These are phyloP conservation scores for Phymanthus crucifer DNA, from an alignment of 92 coral and sea anemone genomes.

Conservation along the genomic window DNA sequence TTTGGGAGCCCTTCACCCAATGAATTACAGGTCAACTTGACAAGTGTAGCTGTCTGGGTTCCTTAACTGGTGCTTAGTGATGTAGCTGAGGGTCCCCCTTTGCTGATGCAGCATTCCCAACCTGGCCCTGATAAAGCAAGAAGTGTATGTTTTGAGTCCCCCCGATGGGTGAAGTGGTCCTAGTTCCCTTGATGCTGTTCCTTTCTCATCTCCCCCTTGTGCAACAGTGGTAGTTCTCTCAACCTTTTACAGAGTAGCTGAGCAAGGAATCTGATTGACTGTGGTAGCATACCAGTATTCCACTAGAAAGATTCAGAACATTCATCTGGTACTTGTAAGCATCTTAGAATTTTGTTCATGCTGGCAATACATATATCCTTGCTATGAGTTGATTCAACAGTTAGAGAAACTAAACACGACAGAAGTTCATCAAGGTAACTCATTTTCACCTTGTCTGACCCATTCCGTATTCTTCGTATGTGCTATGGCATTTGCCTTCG, in stretches of 20 bases:
- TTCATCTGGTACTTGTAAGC: neutral
- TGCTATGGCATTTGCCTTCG: neutral
- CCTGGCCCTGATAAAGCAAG: too few relatives aligned
- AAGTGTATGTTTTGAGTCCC: too few relatives aligned
- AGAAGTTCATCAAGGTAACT: neutral
- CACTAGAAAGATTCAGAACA: neutral
- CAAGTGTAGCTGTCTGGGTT: too few relatives aligned
- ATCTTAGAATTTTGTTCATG: neutral
- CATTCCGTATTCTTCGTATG: neutral
- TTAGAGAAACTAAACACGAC: neutral
- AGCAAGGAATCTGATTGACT: neutral
- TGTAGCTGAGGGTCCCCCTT: too few relatives aligned
- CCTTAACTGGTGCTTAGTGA: too few relatives aligned
- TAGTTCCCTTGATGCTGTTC: neutral
- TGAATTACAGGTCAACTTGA: too few relatives aligned
- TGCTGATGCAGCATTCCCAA: too few relatives aligned
- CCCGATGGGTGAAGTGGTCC: neutral
- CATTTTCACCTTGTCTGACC: neutral
- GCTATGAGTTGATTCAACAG: constrained; percentile 1
- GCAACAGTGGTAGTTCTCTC: neutral
- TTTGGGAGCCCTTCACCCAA: too few relatives aligned
- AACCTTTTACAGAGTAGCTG: neutral
- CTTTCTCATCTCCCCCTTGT: neutral
- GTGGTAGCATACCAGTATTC: neutral
- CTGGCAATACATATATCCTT: neutral